A percentile compares a stretch with the other conserved stretches of the same genome.
Evolutionary conservation across 2,797 vertebrate species (phyloP).

Genomic region (Luscinia luscinia): DNA sequence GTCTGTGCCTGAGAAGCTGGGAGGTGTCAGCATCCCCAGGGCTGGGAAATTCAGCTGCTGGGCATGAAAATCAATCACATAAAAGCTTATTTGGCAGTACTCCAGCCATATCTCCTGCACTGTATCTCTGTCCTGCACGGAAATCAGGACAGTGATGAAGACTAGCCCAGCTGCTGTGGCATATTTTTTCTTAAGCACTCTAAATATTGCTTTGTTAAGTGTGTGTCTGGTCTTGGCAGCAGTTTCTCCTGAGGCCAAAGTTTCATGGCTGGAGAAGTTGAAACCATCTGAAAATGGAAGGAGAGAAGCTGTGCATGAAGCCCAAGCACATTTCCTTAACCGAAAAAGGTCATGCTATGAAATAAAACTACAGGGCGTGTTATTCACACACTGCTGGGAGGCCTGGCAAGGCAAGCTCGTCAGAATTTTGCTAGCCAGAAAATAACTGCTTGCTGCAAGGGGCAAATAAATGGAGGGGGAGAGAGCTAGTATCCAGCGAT

Average conservation of each 20-base stretch:
- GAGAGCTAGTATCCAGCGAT: not conserved
- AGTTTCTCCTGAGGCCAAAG: not conserved
- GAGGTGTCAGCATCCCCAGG: not conserved
- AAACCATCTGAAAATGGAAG: not conserved
- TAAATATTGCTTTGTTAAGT: not conserved
- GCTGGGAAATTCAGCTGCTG: not conserved
- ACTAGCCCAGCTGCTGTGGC: not conserved
- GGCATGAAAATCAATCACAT: not conserved
- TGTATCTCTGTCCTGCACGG: not conserved
- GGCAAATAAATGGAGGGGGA: not conserved
- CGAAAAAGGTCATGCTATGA: not conserved
- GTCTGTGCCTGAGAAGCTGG: not conserved
- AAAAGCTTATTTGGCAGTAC: not conserved
- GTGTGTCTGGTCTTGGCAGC: not conserved
- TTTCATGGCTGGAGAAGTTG: not conserved
- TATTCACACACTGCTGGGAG: not conserved
- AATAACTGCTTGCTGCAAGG: not conserved
- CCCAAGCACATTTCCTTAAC: not conserved
- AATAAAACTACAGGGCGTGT: not conserved
- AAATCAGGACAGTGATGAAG: not conserved
- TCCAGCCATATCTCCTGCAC: not conserved
- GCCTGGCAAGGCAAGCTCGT: not conserved
- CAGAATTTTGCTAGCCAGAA: not conserved
- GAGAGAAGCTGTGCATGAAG: not conserved
- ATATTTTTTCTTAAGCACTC: not conserved